Base-by-base conservation (phyloP, 2,797 vertebrate genomes). In the Catamblyrhynchus diadema region DNA sequence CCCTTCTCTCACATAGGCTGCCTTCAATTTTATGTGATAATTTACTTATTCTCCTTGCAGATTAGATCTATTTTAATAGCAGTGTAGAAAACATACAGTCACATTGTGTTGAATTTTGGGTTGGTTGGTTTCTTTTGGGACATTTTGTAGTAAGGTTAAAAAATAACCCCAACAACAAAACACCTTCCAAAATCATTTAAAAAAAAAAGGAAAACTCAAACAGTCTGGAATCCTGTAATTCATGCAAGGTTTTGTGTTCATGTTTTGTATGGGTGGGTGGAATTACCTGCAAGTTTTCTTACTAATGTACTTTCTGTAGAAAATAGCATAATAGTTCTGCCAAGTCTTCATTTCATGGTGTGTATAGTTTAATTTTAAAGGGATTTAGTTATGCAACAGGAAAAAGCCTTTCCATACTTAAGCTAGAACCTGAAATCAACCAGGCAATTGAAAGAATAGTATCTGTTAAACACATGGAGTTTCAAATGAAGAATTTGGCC, bases 321-420 rank as follows among this genome's bases (percentile, higher is more conserved):
- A 95, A 92, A 79, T 30, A 69, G 27, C 42, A 16, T 59, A 81
- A 65, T 59, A 54, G 32, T 81, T 75, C 37, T 95, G 62, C 69
- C 30, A 94, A 61, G 50, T 75, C 56, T 86, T 93, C 21, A 3
- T 91, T 92, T 92, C 23, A 5, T 90, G 47, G 45, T 75, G 51
- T 35, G 25, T 60, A n/a, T 64, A 56, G 56, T 72, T 90, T 82
- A 86, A 88, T 94, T 92, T 93, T 86, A 75, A 86, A 88, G 73
- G 24, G 37, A 66, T 90, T 91, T 90, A 64, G 44, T 83, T 90
- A 60, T 35, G 32, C 41, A 87, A 56, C 37, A 59, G 32, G 10
- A 71, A 67, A 60, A 66, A 60, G 51, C 2, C 0, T 6, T 12
- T 84, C 33, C 4, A 22, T 70, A 39, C 50, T 75, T 79, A 54